Evolutionary conservation across 2,797 vertebrate species (phyloP), one percentile per base, ranked within the genome.

Genomic region (Hybognathus amarus): DNA sequence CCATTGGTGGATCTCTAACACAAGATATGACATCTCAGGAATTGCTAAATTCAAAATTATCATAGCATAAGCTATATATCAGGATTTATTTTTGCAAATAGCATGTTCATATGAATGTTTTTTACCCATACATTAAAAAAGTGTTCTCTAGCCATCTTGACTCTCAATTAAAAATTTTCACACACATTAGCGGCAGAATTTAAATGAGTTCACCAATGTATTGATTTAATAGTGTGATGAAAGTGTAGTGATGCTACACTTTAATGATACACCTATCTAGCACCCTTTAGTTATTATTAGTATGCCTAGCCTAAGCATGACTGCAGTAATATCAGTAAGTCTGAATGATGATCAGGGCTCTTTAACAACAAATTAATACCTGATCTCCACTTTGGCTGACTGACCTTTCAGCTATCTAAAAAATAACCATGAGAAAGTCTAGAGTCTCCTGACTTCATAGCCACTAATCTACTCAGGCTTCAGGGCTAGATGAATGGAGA

Each of bases 391-490:
- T 71, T 67, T 45, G 22, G 59, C 2, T n/a, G 36, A 33, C 36
- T 70, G 52, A 71, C 79, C 12, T 47, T 80, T 61, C 24, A 1
- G 68, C 8, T 27, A 20, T 6, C 38, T 71, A 68, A 30, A 71
- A 80, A 47, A 71, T 20, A 17, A 71, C 36, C 36, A 80, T 61
- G 24, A 71, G 52, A 71, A 42, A 79, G 20, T 20, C 59, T 22
- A 64, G 7, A 61, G 7, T 5, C 22, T 67, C 24, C 63, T 24
- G 30, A 68, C 63, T 50, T 52, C 7, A 38, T 38, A 67, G 54
- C 12, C 8, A 36, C 27, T 52, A 8, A 50, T 67, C 45, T 36
- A 67, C 13, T 9, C 7, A 59, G 33, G 50, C 33, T 79, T 52
- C 6, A 2, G 4, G 4, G 4, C 22, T 10, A 45, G 17, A 61